Percentiles rank a stretch among this genome's conserved stretches.
Evolutionary conservation across 2,113 vertebrate genomes (phyloP).

Genomic region (Odocoileus virginianus): DNA sequence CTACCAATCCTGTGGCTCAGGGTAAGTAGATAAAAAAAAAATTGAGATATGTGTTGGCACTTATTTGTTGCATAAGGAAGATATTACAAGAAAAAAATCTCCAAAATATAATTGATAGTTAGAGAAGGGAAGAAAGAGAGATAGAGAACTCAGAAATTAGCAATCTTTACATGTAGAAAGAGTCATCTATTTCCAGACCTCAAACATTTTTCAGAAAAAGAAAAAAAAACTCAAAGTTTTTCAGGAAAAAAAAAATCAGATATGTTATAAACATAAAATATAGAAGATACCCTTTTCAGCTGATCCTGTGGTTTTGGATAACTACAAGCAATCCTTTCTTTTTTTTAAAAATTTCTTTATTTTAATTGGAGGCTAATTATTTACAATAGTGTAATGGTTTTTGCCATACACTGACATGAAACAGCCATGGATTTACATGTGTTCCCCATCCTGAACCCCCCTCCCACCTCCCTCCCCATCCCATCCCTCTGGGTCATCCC

Average conservation of each 20-base stretch:
- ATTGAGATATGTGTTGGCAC: fast-evolving
- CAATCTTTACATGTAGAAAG: not conserved
- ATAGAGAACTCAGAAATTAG: not conserved
- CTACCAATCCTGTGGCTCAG: not conserved
- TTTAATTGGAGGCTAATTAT: too few relatives aligned
- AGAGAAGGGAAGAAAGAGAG: not conserved
- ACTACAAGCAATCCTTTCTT: not conserved
- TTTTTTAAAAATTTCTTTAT: too few relatives aligned
- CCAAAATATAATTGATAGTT: not conserved
- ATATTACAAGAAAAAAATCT: not conserved
- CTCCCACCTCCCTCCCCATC: too few relatives aligned
- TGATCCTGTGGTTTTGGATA: not conserved
- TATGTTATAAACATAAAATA: not conserved
- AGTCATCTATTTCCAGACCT: not conserved
- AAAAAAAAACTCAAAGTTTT: not conserved
- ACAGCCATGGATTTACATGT: too few relatives aligned
- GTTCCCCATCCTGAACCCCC: too few relatives aligned
- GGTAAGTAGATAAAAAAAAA: not conserved
- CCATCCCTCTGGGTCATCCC: too few relatives aligned
- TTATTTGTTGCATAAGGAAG: not conserved
- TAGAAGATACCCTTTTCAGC: not conserved
- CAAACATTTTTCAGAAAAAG: not conserved
- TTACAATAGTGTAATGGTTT: too few relatives aligned
- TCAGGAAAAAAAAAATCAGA: not conserved
- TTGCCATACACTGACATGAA: too few relatives aligned